Conservation (phyloP, 2,113 vertebrate genomes). For the Periophthalmodon schlosseri region DNA sequence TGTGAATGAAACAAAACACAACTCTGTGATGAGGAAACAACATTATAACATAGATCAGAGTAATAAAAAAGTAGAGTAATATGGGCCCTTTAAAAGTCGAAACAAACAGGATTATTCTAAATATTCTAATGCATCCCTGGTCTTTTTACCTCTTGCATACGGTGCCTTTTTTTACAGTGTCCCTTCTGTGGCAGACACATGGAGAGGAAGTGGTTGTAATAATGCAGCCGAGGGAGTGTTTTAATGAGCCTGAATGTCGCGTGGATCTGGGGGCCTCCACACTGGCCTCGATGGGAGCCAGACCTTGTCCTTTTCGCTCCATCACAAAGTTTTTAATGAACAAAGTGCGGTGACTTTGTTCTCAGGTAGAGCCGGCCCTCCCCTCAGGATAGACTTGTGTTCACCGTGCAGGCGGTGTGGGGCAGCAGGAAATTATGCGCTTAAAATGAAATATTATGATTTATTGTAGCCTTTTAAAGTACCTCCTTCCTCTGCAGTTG, state of each 20-base stretch:
- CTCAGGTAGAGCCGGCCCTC: background rate
- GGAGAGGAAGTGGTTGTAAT: conserved; percentile 1
- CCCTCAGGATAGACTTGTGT: background rate
- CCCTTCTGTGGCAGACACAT: background rate
- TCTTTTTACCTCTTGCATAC: background rate
- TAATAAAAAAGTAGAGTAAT: too few species aligned
- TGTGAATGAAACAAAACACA: too few species aligned
- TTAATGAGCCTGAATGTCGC: conserved; percentile 6
- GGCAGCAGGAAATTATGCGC: background rate
- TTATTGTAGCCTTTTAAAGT: background rate
- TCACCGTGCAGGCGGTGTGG: background rate
- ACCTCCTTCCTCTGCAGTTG: background rate
- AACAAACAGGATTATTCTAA: too few species aligned
- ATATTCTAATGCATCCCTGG: background rate
- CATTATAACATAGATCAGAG: too few species aligned
- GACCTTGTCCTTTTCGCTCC: conserved; percentile 5
- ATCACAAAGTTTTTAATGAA: conserved; percentile 11
- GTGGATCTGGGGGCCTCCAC: background rate
- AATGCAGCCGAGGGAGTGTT: conserved; percentile 5
- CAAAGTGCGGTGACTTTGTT: background rate
- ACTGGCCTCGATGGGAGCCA: background rate
- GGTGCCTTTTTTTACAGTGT: background rate
- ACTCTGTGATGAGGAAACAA: too few species aligned
- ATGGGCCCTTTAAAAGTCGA: too few species aligned
- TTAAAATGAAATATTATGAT: background rate